Evolutionary conservation across 2,797 vertebrate species (phyloP), one percentile per base, ranked within the genome.

Genomic region (Chiroxiphia lanceolata): DNA sequence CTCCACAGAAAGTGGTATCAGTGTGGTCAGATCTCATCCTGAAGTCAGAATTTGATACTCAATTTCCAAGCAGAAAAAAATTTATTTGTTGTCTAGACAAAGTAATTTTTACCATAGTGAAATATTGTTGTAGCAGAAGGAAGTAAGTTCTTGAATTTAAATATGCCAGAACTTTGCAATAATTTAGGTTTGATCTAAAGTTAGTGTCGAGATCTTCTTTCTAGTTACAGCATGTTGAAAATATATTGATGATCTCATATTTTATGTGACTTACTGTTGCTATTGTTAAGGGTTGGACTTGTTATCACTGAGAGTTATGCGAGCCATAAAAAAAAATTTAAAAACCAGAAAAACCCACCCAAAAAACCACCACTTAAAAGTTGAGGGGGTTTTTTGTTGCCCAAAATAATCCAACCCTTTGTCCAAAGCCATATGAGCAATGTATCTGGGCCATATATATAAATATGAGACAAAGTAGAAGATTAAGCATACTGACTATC

Each of bases 11-110:
- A 93, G 61, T 85, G 50, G 40, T 94, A 91, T 63, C 13, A 9
- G 36, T 86, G 85, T 10, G 44, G 44, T 59, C 67, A 93, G 67
- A 65, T 60, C 19, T 31, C 50, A 78, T 91, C 29, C 50, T 84
- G 70, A 90, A 83, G 54, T 88, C 77, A 56, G 86, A 93, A 57
- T 77, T 63, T 93, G 75, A 85, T 88, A 94, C 45, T 91, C 47
- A 27, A 11, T 81, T 97, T 97, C 68, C 51, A 93, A 92, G 65
- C 26, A 95, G 48, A 86, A 57, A 13, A 87, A 70, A 44, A 59
- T 89, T 86, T 93, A 63, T 91, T 96, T 93, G 72, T 79, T 89
- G 47, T 89, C 90, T 95, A 90, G 83, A 82, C 78, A 74, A 93
- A 90, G 13, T 78, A 31, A 48, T 84, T 97, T 87, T 90, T 93